phyloP scores from a whole-genome alignment of 2,797 vertebrate genomes.

The Sebastolobus altivelis region DNA sequence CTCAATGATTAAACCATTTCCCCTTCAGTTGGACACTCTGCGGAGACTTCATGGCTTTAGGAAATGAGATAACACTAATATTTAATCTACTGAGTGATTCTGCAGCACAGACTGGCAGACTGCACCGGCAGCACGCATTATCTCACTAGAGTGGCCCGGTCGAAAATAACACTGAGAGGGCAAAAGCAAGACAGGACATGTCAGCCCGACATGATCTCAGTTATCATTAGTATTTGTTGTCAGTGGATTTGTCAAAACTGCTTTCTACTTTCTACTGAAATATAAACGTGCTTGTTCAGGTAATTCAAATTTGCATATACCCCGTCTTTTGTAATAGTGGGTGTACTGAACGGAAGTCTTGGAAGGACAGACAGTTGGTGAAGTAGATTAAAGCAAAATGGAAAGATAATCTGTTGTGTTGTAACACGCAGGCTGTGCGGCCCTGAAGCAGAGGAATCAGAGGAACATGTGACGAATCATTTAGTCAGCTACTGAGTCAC shows the following conservation, averaged over 20 bases:
- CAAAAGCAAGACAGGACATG: conserved; percentile 63
- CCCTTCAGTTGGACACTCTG: conserved; percentile 58
- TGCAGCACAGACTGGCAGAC: conserved; percentile 58
- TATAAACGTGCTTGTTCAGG: conserved; percentile 3
- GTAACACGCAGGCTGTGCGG: conserved; percentile 13
- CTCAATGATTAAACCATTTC: conserved; percentile 70
- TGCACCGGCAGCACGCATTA: conserved; percentile 63
- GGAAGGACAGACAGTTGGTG: neutral
- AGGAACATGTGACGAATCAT: conserved; percentile 28
- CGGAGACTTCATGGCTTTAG: conserved; percentile 66
- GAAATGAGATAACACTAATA: conserved; percentile 80
- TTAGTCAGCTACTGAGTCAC: conserved; percentile 38
- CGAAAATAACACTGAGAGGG: conserved; percentile 51
- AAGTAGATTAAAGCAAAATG: neutral
- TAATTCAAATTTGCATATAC: neutral
- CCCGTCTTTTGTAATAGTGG: neutral
- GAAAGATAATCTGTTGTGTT: conserved; percentile 24
- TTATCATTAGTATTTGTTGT: conserved; percentile 27
- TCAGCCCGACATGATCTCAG: conserved; percentile 49
- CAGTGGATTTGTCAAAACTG: conserved; percentile 19
- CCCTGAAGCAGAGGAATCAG: conserved; percentile 29
- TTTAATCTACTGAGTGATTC: conserved; percentile 79
- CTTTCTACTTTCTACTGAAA: conserved; percentile 5
- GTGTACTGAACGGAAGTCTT: neutral
- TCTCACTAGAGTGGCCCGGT: conserved; percentile 52